phyloP scores from a whole-genome alignment of 2,888 invertebrate species.

The Dicyrtomina minuta region DNA sequence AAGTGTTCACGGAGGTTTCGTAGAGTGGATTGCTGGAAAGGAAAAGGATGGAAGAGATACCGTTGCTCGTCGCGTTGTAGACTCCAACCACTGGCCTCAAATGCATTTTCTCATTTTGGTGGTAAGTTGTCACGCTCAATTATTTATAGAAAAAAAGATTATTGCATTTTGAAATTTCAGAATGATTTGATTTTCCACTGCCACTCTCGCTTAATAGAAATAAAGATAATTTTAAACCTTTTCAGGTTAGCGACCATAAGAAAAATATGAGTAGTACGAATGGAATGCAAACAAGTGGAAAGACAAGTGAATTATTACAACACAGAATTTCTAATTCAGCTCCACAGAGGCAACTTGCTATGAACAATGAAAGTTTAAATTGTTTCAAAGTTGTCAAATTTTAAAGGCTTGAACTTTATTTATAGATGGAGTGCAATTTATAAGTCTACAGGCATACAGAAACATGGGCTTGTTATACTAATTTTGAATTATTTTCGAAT shows the following conservation, averaged over 20 bases:
- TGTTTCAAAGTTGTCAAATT: constrained; percentile 5
- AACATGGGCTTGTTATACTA: too few species aligned
- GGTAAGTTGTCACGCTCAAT: constrained; percentile 65
- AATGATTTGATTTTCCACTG: too few species aligned
- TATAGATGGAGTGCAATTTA: not conserved
- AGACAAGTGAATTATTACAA: constrained; percentile 79
- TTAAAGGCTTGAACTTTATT: too few species aligned
- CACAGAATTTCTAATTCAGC: constrained; percentile 73
- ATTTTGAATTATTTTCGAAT: not conserved
- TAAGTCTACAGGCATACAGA: too few species aligned
- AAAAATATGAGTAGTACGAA: constrained; percentile 84
- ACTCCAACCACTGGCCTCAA: constrained; percentile 81
- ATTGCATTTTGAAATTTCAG: not conserved
- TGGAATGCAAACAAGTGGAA: constrained; percentile 80
- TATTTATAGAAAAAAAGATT: not conserved
- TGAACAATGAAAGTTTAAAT: constrained; percentile 60
- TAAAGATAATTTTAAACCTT: not conserved
- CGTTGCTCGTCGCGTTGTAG: constrained; percentile 71
- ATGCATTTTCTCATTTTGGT: constrained; percentile 87
- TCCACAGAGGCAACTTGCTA: constrained; percentile 63
- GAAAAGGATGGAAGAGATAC: constrained; percentile 71
- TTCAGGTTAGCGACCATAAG: constrained; percentile 67
- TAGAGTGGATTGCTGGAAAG: constrained; percentile 80
- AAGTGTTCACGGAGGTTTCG: constrained; percentile 92
- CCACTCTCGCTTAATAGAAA: too few species aligned